A percentile compares a stretch with the other conserved stretches of the same genome.
Evolutionary conservation across 2,113 vertebrate genomes (phyloP).

Genomic region (Dissostichus mawsoni): DNA sequence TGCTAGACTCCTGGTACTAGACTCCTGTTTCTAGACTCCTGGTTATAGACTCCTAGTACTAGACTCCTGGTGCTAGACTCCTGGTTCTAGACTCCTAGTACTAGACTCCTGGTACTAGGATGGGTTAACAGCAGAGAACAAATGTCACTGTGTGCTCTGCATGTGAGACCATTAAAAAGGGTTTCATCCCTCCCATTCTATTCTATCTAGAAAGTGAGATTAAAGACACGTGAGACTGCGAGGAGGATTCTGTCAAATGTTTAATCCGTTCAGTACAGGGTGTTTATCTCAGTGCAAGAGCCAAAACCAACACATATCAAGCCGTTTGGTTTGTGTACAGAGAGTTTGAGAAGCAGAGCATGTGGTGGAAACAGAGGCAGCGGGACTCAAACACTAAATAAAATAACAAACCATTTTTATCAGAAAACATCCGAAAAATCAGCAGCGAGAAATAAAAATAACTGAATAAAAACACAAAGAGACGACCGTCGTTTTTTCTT

Average conservation of each 20-base stretch:
- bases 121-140: too few relatives aligned
- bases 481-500: constrained; percentile 67
- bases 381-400: background rate
- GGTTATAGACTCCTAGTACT: too few relatives aligned
- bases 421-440: constrained; percentile 35
- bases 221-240: background rate
- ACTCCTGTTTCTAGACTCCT: too few relatives aligned
- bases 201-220: too few relatives aligned
- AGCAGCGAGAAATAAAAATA: constrained; percentile 60
- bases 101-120: too few relatives aligned
- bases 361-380: constrained; percentile 58
- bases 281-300: constrained; percentile 83
- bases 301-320: constrained; percentile 73
- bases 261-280: constrained; percentile 83
- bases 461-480: constrained; percentile 29
- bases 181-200: too few relatives aligned
- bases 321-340: constrained; percentile 77
- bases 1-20: too few relatives aligned
- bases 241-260: constrained; percentile 73
- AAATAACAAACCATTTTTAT: background rate
- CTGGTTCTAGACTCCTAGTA: too few relatives aligned
- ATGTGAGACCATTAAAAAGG: too few relatives aligned
- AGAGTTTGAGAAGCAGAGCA: constrained; percentile 62
- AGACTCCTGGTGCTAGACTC: too few relatives aligned
- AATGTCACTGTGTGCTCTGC: too few relatives aligned